A percentile compares a stretch with the other conserved stretches of the same genome.
phyloP scores from a whole-genome alignment of 2,888 invertebrate genomes.

The Ganaspis brasiliensis region DNA sequence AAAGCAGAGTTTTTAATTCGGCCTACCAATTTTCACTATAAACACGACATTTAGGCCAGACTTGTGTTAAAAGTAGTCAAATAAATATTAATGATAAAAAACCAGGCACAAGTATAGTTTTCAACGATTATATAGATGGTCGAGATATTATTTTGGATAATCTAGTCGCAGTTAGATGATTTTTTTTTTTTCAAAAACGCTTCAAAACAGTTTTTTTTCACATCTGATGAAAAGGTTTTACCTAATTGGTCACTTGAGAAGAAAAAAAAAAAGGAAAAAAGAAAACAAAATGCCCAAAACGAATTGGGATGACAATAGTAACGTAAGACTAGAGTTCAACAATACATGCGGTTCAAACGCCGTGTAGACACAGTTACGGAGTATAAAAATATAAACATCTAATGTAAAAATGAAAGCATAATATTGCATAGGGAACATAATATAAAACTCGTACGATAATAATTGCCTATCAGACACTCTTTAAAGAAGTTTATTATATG shows the following conservation, averaged over 20 bases:
- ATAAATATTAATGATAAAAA: conserved; percentile 66
- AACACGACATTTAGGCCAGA: conserved; percentile 20
- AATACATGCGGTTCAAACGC: conserved; percentile 77
- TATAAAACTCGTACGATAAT: conserved; percentile 51
- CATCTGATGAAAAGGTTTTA: conserved; percentile 13
- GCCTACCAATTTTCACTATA: conserved; percentile 3
- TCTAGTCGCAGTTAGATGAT: conserved; percentile 35
- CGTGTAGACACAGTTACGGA: conserved; percentile 72
- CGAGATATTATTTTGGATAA: conserved; percentile 44
- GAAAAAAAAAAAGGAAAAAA: conserved; percentile 41
- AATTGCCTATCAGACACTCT: conserved; percentile 48
- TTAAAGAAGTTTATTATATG: conserved; percentile 36
- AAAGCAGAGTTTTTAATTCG: conserved; percentile 6
- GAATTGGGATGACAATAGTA: conserved; percentile 70
- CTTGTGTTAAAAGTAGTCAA: conserved; percentile 46
- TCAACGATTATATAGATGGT: conserved; percentile 54
- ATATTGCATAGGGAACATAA: conserved; percentile 68
- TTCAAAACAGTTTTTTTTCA: neutral
- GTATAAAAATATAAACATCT: conserved; percentile 79
- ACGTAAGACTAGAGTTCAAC: conserved; percentile 79
- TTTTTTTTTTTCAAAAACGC: conserved; percentile 18
- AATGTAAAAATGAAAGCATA: conserved; percentile 68
- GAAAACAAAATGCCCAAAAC: conserved; percentile 64
- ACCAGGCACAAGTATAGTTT: conserved; percentile 77
- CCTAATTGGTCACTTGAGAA: conserved; percentile 24